Evolutionary conservation across 2,797 vertebrate species (phyloP).

Genomic region (Anguilla megastoma): DNA sequence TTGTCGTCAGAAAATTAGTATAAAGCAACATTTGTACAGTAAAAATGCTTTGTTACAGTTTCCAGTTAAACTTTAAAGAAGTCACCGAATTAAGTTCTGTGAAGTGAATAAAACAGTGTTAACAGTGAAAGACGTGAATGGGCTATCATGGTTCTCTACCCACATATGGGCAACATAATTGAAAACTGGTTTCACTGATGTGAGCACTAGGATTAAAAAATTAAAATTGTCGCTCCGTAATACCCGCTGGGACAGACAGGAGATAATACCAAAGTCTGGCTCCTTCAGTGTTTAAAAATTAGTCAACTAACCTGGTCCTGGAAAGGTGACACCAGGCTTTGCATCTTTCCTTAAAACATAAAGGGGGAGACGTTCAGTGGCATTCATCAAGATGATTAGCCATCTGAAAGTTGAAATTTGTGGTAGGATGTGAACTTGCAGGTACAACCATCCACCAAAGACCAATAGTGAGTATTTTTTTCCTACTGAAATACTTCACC

Average conservation of each 20-base stretch:
- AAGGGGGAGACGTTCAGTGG: not conserved
- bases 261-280: not conserved
- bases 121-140: slow-evolving; percentile 19
- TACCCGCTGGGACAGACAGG: not conserved
- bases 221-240: not conserved
- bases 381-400: not conserved
- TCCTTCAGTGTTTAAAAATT: not conserved
- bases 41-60: slow-evolving; percentile 39
- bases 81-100: slow-evolving; percentile 35
- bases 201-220: not conserved
- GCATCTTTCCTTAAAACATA: not conserved
- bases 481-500: not conserved
- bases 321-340: not conserved
- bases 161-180: not conserved
- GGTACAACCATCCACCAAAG: not conserved
- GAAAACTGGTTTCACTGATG: not conserved
- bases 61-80: slow-evolving; percentile 32
- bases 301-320: not conserved
- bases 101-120: slow-evolving; percentile 39
- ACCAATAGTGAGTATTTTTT: not conserved
- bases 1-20: slow-evolving; percentile 43
- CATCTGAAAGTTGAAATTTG: not conserved
- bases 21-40: slow-evolving; percentile 46
- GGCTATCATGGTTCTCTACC: not conserved
- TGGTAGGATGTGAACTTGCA: not conserved